phyloP scores from a whole-genome alignment of 2,797 vertebrate genomes.

The Notoglanidium macrostoma region DNA sequence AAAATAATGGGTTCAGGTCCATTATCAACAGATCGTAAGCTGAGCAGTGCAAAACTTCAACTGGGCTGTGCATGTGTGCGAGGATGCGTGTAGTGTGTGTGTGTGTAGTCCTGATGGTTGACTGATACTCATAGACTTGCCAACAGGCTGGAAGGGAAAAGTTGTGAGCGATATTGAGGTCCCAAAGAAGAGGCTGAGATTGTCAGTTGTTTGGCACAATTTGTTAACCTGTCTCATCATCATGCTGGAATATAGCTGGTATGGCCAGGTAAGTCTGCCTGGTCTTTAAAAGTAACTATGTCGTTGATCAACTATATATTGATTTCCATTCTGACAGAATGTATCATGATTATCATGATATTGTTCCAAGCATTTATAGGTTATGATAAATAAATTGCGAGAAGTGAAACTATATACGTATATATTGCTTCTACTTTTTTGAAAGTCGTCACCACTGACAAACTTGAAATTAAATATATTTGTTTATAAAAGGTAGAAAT shows the following conservation, averaged over 20 bases:
- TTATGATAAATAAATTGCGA: not conserved
- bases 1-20: constrained; percentile 99
- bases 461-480: not conserved
- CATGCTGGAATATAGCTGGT: constrained; percentile 98
- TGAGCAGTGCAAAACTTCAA: constrained; percentile 91
- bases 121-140: constrained; percentile 77
- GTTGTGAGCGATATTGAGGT: constrained; percentile 69
- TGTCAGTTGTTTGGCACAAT: constrained; percentile 16
- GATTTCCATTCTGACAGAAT: not conserved
- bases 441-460: not conserved
- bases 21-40: constrained; percentile 99
- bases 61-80: constrained; percentile 57
- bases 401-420: not conserved
- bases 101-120: constrained; percentile 68
- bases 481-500: not conserved
- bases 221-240: constrained; percentile 60
- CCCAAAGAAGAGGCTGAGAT: constrained; percentile 65
- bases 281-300: constrained; percentile 27
- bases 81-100: constrained; percentile 46
- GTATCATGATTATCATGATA: not conserved
- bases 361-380: not conserved
- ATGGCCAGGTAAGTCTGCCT: constrained; percentile 88
- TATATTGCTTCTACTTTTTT: not conserved
- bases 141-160: constrained; percentile 72
- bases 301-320: not conserved